phyloP scores from a whole-genome alignment of 1,140 invertebrate species.

The Drosophila baimaii region DNA sequence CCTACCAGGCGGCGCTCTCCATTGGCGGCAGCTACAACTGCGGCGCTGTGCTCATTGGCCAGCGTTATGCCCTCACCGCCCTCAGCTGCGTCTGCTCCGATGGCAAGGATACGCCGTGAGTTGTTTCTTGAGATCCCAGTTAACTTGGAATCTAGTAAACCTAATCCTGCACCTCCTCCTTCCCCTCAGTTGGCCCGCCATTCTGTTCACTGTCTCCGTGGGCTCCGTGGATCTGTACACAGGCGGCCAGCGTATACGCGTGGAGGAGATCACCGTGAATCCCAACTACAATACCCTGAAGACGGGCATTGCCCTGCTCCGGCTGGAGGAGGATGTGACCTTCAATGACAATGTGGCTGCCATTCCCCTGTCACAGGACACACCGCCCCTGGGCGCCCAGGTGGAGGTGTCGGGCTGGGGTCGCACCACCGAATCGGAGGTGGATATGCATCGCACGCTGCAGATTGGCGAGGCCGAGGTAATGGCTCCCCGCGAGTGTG shows the following conservation, averaged over 20 bases:
- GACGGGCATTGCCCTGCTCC: conserved; percentile 67
- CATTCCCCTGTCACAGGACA: conserved; percentile 41
- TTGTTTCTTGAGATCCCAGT: too few species aligned
- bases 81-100: conserved; percentile 74
- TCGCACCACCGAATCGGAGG: conserved; percentile 50
- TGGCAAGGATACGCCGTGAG: conserved; percentile 60
- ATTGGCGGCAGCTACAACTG: conserved; percentile 71
- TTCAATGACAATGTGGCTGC: conserved; percentile 54
- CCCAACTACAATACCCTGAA: conserved; percentile 63
- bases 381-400: conserved; percentile 40
- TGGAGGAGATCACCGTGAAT: conserved; percentile 66
- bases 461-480: conserved; percentile 56
- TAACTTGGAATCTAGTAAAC: too few species aligned
- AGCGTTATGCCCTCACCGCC: conserved; percentile 67
- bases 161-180: too few species aligned
- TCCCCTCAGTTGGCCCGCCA: conserved; percentile 59
- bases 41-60: conserved; percentile 66
- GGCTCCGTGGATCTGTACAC: conserved; percentile 69
- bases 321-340: conserved; percentile 47
- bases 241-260: conserved; percentile 60
- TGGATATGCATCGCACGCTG: conserved; percentile 61
- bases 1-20: conserved; percentile 72
- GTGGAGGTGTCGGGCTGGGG: conserved; percentile 78
- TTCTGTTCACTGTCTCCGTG: conserved; percentile 60
- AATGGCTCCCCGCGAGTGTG: conserved; percentile 35